phyloP scores from a whole-genome alignment of 2,113 vertebrate genomes.

The Trogon surrucura region DNA sequence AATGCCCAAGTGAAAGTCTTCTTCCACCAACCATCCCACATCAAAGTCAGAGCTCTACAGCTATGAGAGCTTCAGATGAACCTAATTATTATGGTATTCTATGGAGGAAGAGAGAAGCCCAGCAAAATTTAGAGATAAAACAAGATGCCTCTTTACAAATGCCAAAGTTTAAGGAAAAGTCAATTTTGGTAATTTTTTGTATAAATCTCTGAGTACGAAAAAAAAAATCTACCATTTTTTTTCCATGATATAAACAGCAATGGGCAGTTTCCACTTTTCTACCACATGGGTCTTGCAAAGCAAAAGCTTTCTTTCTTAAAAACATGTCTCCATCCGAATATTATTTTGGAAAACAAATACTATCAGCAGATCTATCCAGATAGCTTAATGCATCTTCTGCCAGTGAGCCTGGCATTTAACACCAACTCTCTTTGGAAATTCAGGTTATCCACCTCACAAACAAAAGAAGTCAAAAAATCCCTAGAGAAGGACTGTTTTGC shows the following conservation, averaged over 20 bases:
- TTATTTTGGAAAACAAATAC: not conserved
- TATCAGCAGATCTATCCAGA: not conserved
- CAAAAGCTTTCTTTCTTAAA: not conserved
- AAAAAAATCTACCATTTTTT: not conserved
- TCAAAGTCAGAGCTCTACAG: not conserved
- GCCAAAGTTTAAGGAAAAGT: not conserved
- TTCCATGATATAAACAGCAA: not conserved
- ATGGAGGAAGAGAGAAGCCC: not conserved
- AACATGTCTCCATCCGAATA: not conserved
- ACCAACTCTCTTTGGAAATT: not conserved
- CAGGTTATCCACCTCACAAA: not conserved
- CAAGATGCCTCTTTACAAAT: not conserved
- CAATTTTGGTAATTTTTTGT: not conserved
- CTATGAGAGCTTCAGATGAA: not conserved
- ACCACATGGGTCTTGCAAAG: not conserved
- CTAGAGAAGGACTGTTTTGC: not conserved
- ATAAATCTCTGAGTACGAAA: not conserved
- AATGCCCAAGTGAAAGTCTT: not conserved
- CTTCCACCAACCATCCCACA: not conserved
- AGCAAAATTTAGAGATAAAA: not conserved
- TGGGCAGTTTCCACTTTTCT: not conserved
- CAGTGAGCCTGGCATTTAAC: not conserved
- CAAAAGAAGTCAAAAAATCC: not conserved
- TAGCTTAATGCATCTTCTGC: not conserved
- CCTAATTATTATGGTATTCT: not conserved